These are phyloP conservation scores for Acrocephalus arundinaceus DNA, from an alignment of 2,113 vertebrate genomes.

Conservation along the genomic window DNA sequence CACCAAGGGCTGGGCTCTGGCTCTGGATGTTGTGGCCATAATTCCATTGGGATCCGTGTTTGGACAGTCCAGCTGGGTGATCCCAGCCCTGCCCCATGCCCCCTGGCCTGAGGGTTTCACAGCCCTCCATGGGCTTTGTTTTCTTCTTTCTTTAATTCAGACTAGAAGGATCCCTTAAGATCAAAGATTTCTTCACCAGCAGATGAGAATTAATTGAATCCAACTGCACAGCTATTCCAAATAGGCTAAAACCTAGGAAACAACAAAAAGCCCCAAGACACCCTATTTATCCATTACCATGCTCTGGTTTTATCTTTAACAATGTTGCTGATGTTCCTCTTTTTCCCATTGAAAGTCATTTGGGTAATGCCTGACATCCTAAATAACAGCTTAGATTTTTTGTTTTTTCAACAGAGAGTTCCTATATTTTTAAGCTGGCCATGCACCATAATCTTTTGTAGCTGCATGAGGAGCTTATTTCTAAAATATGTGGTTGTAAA, in stretches of 20 bases:
- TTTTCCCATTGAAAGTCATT: background rate
- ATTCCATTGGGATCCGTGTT: fast-evolving
- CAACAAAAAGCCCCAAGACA: background rate
- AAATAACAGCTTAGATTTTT: background rate
- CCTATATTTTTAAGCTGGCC: background rate
- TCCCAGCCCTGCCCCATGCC: background rate
- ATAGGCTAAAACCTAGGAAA: background rate
- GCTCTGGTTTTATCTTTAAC: background rate
- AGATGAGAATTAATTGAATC: constrained; percentile 18
- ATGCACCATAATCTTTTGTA: background rate
- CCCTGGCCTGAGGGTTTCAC: background rate
- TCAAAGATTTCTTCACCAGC: background rate
- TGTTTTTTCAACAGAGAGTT: background rate
- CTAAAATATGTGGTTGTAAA: background rate
- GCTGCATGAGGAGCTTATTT: background rate
- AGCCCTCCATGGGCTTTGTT: background rate
- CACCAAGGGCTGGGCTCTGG: background rate
- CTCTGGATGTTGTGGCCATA: background rate
- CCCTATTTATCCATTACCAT: background rate
- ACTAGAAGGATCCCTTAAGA: background rate
- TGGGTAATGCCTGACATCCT: background rate
- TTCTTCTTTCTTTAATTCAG: background rate
- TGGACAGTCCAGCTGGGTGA: background rate
- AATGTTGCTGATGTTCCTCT: background rate
- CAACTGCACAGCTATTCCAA: background rate